Base-by-base conservation (phyloP, 2,113 vertebrate genomes). In the Pseudopodoces humilis region DNA sequence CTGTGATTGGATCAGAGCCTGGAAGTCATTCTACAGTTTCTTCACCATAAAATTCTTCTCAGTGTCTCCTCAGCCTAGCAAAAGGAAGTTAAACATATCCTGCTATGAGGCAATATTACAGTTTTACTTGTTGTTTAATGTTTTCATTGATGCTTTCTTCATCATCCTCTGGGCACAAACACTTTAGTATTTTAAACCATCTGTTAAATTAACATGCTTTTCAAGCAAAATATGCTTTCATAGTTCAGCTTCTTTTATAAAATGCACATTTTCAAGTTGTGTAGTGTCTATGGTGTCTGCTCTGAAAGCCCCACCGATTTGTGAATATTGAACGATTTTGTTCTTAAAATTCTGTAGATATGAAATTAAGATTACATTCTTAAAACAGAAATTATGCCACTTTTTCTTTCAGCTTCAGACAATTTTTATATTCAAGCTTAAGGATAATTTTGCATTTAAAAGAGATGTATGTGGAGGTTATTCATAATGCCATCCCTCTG, bases 91-190 rank as follows among this genome's bases (percentile, higher is more conserved):
- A 71, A 75, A 64, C 12, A 20, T 68, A 59, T 30, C 58, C 53
- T 56, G 44, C 60, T 72, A 15, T 46, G 64, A 31, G 47, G 60
- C 41, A 91, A 24, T 60, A 87, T 82, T 94, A 71, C 52, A 59
- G 31, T 75, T 93, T 92, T 88, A 78, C 33, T 90, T 78, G 14
- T 79, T 94, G 52, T 41, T 49, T 88, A 23, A 59, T 50, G 24
- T 88, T 95, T 95, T 86, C 39, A 46, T 11, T 81, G 35, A 59
- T 81, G 25, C 20, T 86, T 95, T 71, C 67, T 85, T 91, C 55
- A 55, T 74, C 55, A 78, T 94, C 24, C 58, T 79, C 28, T 79
- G 50, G 47, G 50, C 49, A 68, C 30, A 78, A 74, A 20, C 35
- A 78, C 15, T 90, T 90, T 21, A 67, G 31, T 76, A 77, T 52